Percentiles rank a stretch among this genome's conserved stretches.
phyloP scores from a whole-genome alignment of 2,888 invertebrate species.

The Erpobdella octoculata region DNA sequence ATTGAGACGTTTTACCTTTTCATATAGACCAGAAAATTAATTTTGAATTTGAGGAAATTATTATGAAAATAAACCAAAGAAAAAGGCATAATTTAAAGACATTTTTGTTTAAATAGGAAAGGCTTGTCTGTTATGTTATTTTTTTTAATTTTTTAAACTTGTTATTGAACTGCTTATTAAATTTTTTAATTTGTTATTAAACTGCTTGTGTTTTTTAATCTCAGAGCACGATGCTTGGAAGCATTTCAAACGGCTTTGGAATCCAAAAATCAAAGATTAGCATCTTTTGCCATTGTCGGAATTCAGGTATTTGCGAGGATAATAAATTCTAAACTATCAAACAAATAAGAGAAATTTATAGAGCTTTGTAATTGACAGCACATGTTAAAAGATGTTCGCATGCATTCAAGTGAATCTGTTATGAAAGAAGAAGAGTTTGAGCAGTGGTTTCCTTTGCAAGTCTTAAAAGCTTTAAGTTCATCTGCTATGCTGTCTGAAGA shows the following conservation, averaged over 20 bases:
- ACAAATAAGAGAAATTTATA: background rate
- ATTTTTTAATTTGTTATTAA: background rate
- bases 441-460: conserved; percentile 82
- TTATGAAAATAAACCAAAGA: no score
- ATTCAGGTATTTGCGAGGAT: conserved; percentile 68
- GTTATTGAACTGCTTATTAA: no score
- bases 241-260: conserved; percentile 80
- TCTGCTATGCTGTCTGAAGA: conserved; percentile 75
- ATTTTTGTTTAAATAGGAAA: no score
- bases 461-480: conserved; percentile 74
- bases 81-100: no score
- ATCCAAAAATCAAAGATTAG: conserved; percentile 74
- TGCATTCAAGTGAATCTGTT: conserved; percentile 61
- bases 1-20: no score
- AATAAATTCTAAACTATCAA: no score
- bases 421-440: conserved; percentile 84
- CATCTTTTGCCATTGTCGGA: conserved; percentile 73
- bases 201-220: background rate
- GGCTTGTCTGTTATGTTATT: no score
- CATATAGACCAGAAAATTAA: no score
- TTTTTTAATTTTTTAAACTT: no score
- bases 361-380: conserved; percentile 58
- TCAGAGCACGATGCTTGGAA: conserved; percentile 64
- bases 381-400: conserved; percentile 80
- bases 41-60: no score